Evolutionary conservation across 2,888 invertebrate species (phyloP), one percentile per base, ranked within the genome.

Genomic region (Heteromyza rotundicornis): DNA sequence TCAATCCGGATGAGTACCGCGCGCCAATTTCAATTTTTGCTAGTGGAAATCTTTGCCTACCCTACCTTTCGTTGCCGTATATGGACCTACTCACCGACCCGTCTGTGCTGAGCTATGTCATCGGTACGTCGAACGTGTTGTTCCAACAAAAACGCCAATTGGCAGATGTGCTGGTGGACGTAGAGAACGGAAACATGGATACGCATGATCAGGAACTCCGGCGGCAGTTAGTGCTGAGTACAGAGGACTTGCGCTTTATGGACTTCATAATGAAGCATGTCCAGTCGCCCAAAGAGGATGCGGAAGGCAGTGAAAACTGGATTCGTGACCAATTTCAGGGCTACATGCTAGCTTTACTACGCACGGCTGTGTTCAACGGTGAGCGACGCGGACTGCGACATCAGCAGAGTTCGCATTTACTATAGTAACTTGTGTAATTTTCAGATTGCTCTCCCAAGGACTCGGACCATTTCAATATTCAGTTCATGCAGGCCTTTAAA

Each of bases 121-220:
- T 97, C 62, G 98, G 99, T 40, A 98, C 98, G n/a, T 98, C 98
- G 16, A 99, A 99, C 85, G 92, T 96, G n/a, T 85, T 99, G 36
- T 99, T 98, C 80, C 95, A 95, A 80, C 98, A 98, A 81, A 96
- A 96, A 78, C 89, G 92, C 65, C 93, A 96, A 75, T 84, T 97
- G 55, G 92, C 95, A 65, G 98, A 99, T 84, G 94, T 96, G 17
- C 84, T 98, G 59, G 89, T 99, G 1, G 96, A 96, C 85, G 88
- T 94, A 59, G 94, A 93, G 80, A 92, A 90, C 69, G 90, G 90
- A 69, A 89, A 92, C 78, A 90, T 98, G 78, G 96, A 97, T 78
- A 89, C 89, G 24, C 74, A 76, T 44, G 95, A 96, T 81, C 84
- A 90, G 59, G 90, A 93, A 66, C 84, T 97, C 63, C 88, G 92